Conservation (phyloP, 1,140 invertebrate species). For the Drosophila nigrodunni region DNA sequence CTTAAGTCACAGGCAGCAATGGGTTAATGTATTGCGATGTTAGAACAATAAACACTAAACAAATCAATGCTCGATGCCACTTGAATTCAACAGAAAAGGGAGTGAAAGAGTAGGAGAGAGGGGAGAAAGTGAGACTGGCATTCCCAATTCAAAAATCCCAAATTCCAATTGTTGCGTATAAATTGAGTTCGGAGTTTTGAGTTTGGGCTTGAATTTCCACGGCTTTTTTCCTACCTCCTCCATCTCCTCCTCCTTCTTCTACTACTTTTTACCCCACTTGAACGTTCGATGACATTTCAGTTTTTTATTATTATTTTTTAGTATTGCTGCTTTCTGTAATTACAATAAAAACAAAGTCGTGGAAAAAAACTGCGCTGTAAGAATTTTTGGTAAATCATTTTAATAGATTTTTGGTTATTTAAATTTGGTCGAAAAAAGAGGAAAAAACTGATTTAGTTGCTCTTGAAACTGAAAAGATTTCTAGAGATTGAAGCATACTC, state of each 20-base stretch:
- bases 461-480: background rate
- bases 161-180: conserved; percentile 31
- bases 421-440: background rate
- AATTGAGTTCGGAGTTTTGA: conserved; percentile 6
- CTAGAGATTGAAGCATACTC: background rate
- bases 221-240: background rate
- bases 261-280: conserved; percentile 60
- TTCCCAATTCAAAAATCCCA: conserved; percentile 12
- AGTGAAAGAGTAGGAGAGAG: background rate
- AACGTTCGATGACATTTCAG: conserved; percentile 81
- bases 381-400: conserved; percentile 12
- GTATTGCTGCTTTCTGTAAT: conserved; percentile 53
- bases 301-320: conserved; percentile 62
- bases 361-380: conserved; percentile 15
- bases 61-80: conserved; percentile 65
- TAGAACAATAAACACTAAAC: conserved; percentile 79
- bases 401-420: conserved; percentile 5
- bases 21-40: conserved; percentile 41
- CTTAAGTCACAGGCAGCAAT: conserved; percentile 33
- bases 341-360: conserved; percentile 63
- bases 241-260: conserved; percentile 4
- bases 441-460: conserved; percentile 7
- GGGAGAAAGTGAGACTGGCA: background rate
- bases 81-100: conserved; percentile 35
- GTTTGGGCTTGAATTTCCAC: conserved; percentile 6